Conservation (phyloP, 2,888 invertebrate species). For the Allacma fusca region DNA sequence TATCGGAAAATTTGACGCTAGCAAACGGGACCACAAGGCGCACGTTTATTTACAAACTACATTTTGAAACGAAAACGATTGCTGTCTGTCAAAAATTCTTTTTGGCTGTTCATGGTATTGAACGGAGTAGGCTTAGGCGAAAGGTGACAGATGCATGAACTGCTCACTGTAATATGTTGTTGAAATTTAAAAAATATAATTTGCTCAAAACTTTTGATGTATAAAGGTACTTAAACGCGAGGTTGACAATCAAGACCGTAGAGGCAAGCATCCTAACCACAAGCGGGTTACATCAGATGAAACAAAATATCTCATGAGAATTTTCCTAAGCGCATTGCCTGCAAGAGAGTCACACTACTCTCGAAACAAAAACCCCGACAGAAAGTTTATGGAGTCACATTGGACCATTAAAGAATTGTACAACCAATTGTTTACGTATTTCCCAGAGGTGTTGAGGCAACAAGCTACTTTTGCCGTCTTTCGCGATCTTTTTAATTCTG, state of each 20-base stretch:
- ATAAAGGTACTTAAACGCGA: neutral
- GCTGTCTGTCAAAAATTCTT: constrained; percentile 1
- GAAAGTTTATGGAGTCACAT: constrained; percentile 27
- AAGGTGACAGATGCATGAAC: neutral
- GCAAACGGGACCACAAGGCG: neutral
- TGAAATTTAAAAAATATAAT: neutral
- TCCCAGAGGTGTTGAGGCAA: neutral
- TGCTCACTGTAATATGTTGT: neutral
- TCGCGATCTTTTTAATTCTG: constrained; percentile 26
- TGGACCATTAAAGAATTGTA: constrained; percentile 32
- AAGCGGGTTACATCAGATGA: neutral
- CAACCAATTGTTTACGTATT: constrained; percentile 9
- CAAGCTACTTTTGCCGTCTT: constrained; percentile 23
- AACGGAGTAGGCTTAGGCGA: neutral
- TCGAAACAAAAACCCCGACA: no score
- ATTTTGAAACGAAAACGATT: neutral
- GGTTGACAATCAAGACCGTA: no score
- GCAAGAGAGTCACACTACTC: constrained; percentile 22
- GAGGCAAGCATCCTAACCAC: no score
- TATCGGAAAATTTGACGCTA: neutral
- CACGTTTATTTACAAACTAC: neutral
- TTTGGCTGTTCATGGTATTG: neutral
- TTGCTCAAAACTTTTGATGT: neutral
- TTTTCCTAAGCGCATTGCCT: constrained; percentile 8
- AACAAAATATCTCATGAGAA: neutral